phyloP scores from a whole-genome alignment of 1,140 invertebrate species.

The Apis mellifera region DNA sequence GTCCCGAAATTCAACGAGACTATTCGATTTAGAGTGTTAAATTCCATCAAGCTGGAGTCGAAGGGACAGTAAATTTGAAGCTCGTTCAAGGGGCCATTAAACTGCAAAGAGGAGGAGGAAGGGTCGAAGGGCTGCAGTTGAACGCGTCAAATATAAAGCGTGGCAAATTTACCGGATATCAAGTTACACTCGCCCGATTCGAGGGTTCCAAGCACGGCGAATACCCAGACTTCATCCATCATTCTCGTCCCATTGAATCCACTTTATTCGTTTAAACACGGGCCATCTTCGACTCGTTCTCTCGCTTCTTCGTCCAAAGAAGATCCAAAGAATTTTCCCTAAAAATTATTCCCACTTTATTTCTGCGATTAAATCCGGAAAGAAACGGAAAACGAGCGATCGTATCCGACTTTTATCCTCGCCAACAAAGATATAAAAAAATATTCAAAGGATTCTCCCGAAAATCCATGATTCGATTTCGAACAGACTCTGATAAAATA shows the following conservation, averaged over 20 bases:
- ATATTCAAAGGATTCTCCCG: too few species aligned
- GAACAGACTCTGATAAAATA: too few species aligned
- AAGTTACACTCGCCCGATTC: background rate
- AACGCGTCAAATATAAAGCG: background rate
- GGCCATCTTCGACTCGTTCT: background rate
- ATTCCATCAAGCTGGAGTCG: background rate
- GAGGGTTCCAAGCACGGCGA: background rate
- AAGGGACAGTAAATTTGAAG: background rate
- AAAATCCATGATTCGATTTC: too few species aligned
- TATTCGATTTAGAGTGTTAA: background rate
- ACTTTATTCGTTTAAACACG: background rate
- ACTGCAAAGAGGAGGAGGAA: background rate
- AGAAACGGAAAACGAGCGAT: too few species aligned
- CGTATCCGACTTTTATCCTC: too few species aligned
- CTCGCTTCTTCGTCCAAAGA: background rate
- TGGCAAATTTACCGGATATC: background rate
- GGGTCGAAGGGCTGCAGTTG: background rate
- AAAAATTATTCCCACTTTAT: too few species aligned
- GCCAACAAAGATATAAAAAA: background rate
- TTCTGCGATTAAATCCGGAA: too few species aligned
- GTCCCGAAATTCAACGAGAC: background rate
- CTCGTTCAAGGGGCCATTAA: constrained; percentile 4
- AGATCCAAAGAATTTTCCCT: too few species aligned
- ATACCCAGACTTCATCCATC: constrained; percentile 3
- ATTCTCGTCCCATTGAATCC: background rate